Base-by-base conservation (phyloP, 2,113 vertebrate species). In the Raja brachyura region DNA sequence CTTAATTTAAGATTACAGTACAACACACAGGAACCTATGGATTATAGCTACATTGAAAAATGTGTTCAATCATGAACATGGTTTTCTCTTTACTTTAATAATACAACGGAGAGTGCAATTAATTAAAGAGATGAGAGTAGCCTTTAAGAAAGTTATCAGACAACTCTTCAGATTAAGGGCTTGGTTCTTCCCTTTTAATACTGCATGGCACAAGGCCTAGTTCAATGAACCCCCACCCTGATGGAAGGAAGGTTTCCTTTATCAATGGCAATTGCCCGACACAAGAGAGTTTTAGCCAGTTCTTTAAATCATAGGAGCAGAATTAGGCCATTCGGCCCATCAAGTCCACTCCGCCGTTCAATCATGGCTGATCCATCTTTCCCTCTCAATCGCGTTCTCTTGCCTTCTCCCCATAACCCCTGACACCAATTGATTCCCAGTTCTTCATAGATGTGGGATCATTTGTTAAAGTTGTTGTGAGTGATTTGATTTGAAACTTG, bases 21-120 rank as follows among this genome's bases (percentile, higher is more conserved):
- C 66, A 92, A 39, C 90, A 73, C 22, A 73, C 66, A 74, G 66
- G 63, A 92, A 92, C 68, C 20, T 92, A 31, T 74, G 31, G 66
- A 74, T 74, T 22, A 54, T 8, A 5, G 39, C 9, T 48, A 54
- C 22, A 54, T 92, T 28, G 48, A 63, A 56, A 48, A 39, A 66
- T 61, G 66, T 73, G 33, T 54, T 54, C 3, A 3, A 54, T 31
- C 39, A 48, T 22, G 22, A 92, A 28, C 83, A 63, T 18, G 56
- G 28, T 54, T 73, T 92, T 25, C 88, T 25, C 22, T 61, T 18
- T 13, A 90, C 14, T 70, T 90, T 31, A 39, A 18, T 70, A 54
- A 73, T 25, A 54, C 68, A 6, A 9, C 16, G 16, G 28, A 74
- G 66, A 56, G 39, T 77, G n/a, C 39, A 61, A 61, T 5, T 61